These are phyloP conservation scores for Lepidocyrtoides sp. DNA, from an alignment of 2,888 invertebrate genomes.

Conservation along the genomic window DNA sequence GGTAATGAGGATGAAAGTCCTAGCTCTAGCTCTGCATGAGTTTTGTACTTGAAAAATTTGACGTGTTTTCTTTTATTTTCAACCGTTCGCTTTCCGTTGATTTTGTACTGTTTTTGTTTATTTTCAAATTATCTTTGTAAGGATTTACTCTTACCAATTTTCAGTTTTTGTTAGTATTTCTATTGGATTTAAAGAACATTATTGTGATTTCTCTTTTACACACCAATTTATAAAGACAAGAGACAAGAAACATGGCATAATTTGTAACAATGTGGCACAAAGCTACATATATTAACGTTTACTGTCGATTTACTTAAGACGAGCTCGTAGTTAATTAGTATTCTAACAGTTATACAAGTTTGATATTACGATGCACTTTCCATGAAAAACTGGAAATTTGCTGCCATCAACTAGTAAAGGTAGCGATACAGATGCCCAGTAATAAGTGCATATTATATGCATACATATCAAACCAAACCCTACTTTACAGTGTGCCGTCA, in stretches of 20 bases:
- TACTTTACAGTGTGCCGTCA: too few relatives aligned
- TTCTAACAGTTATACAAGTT: background rate
- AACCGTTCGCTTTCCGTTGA: background rate
- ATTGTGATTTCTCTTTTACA: background rate
- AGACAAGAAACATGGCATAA: background rate
- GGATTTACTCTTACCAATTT: background rate
- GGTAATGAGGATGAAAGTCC: slow-evolving; percentile 78
- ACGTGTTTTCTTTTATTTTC: background rate
- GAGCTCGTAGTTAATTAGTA: too few relatives aligned
- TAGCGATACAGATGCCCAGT: too few relatives aligned
- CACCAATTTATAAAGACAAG: background rate
- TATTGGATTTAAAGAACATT: background rate
- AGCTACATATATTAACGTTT: background rate
- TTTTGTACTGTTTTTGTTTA: slow-evolving; percentile 44
- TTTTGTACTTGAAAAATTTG: slow-evolving; percentile 12
- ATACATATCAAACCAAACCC: too few relatives aligned
- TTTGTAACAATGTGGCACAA: background rate
- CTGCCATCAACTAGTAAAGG: too few relatives aligned
- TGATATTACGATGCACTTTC: background rate
- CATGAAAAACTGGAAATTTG: too few relatives aligned
- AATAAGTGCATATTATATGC: too few relatives aligned
- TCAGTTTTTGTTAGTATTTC: slow-evolving; percentile 5
- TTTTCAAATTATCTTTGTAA: slow-evolving; percentile 34
- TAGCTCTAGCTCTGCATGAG: slow-evolving; percentile 72
- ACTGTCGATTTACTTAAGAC: background rate